Evolutionary conservation across 1,140 invertebrate genomes (phyloP).

Genomic region (Achatina immaculata): DNA sequence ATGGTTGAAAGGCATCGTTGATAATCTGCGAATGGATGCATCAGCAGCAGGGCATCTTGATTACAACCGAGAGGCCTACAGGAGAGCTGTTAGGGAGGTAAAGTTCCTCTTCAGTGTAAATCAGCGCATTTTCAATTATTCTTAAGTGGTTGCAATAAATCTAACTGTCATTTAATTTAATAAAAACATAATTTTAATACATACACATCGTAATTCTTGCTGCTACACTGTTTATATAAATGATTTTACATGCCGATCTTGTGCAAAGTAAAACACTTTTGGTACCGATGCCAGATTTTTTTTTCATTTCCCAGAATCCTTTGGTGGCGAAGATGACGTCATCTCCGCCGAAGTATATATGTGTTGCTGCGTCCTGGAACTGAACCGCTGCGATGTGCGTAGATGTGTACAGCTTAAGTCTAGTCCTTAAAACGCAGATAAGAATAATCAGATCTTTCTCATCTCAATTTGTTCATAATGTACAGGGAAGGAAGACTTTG

Average conservation of each 20-base stretch:
- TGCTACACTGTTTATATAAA: too few relatives aligned
- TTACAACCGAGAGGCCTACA: too few relatives aligned
- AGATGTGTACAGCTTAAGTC: background rate
- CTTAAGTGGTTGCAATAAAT: too few relatives aligned
- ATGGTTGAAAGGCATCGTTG: too few relatives aligned
- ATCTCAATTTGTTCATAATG: background rate
- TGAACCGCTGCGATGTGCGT: conserved; percentile 27
- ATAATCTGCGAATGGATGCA: too few relatives aligned
- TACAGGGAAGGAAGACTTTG: background rate
- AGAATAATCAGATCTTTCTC: background rate
- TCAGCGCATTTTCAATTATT: too few relatives aligned
- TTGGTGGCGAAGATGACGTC: conserved; percentile 35
- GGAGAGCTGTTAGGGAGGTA: too few relatives aligned
- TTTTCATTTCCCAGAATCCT: conserved; percentile 20
- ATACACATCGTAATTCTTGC: too few relatives aligned
- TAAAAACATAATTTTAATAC: too few relatives aligned
- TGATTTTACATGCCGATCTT: background rate
- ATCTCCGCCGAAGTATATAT: conserved; percentile 28
- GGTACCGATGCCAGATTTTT: conserved; percentile 19
- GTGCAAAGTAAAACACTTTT: background rate
- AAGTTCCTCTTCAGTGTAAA: too few relatives aligned
- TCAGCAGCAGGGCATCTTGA: too few relatives aligned
- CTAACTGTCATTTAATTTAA: too few relatives aligned
- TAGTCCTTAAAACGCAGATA: background rate
- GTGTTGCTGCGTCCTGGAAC: background rate